These are phyloP conservation scores for Gracilinanus agilis DNA, from an alignment of 2,113 vertebrate species.

Conservation along the genomic window DNA sequence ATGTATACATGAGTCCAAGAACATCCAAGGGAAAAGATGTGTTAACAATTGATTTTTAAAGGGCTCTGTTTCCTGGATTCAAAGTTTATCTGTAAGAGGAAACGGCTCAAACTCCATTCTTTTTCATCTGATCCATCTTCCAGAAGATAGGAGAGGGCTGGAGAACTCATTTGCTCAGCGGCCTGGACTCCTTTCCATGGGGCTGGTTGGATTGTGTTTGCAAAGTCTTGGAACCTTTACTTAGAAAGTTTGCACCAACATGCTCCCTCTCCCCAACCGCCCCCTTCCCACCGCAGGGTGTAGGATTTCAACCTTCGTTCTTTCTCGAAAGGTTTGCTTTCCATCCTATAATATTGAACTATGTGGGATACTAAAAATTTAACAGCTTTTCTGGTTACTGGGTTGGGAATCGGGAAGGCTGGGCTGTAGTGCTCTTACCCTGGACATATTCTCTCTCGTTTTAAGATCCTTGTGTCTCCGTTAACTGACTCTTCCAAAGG, in stretches of 20 bases:
- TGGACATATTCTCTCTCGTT: background rate
- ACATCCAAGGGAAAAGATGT: slow-evolving; percentile 68
- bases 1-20: slow-evolving; percentile 69
- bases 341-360: slow-evolving; percentile 4
- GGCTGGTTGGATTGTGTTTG: background rate
- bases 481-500: background rate
- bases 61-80: slow-evolving; percentile 31
- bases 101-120: background rate
- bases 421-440: background rate
- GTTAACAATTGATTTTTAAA: slow-evolving; percentile 48
- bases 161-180: background rate
- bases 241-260: background rate
- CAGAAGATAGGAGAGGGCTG: background rate
- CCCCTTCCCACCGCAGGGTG: slow-evolving; percentile 42
- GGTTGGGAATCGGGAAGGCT: slow-evolving; percentile 14
- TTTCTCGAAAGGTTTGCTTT: slow-evolving; percentile 53
- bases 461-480: background rate
- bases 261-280: background rate
- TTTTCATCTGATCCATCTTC: background rate
- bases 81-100: slow-evolving; percentile 51
- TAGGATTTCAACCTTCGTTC: slow-evolving; percentile 27
- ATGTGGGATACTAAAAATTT: background rate
- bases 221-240: background rate
- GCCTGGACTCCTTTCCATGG: background rate
- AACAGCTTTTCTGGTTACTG: background rate